Evolutionary conservation across 2,797 vertebrate genomes (phyloP).

Genomic region (Pteropus rufus): DNA sequence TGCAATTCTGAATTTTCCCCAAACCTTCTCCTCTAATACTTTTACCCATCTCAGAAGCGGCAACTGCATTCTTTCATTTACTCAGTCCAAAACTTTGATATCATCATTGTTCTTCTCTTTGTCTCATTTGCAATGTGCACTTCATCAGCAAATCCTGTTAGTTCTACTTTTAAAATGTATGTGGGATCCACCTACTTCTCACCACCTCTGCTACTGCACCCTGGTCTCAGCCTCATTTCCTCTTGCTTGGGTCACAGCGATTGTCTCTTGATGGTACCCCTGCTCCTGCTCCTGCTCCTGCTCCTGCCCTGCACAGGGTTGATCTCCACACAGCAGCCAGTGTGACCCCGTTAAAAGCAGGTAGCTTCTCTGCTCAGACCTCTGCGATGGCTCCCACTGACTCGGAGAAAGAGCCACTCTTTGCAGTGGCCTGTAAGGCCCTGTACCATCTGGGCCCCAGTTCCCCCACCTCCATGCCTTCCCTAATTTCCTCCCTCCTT

Average conservation of each 20-base stretch:
- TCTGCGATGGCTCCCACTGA: neutral
- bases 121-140: neutral
- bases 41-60: neutral
- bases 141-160: neutral
- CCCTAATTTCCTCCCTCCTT: fast-evolving
- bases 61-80: neutral
- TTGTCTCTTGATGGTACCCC: neutral
- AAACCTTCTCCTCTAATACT: neutral
- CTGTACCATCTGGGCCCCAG: neutral
- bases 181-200: neutral
- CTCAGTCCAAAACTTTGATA: neutral
- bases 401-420: neutral
- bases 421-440: neutral
- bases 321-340: neutral
- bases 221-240: neutral
- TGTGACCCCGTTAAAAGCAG: neutral
- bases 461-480: neutral
- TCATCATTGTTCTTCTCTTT: neutral
- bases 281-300: neutral
- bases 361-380: neutral
- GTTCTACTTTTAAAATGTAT: neutral
- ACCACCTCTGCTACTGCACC: no score
- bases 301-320: neutral
- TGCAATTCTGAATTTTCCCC: neutral
- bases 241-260: neutral